A percentile compares a stretch with the other conserved stretches of the same genome.
Conservation (phyloP, 2,888 invertebrate species). For the Eudasyphora cyanicolor region DNA sequence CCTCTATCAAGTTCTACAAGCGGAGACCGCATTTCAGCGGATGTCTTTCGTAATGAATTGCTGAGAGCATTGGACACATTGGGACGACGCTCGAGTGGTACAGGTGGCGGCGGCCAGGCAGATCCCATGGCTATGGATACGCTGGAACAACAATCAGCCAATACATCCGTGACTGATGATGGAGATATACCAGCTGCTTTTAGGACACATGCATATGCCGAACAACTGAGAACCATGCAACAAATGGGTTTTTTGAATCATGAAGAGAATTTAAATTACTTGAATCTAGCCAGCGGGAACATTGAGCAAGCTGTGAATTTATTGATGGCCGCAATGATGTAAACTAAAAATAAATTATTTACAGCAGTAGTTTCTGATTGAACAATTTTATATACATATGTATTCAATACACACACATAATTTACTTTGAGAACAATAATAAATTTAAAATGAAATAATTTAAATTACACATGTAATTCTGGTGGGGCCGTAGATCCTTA, state of each 20-base stretch:
- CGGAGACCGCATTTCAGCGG: constrained; percentile 83
- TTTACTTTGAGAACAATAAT: not conserved
- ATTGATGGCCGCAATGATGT: constrained; percentile 83
- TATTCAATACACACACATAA: not conserved
- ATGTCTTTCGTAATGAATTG: constrained; percentile 91
- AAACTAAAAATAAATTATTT: constrained; percentile 47
- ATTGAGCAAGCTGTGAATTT: constrained; percentile 95
- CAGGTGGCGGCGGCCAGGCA: constrained; percentile 37
- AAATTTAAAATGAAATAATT: no score
- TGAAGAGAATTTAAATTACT: constrained; percentile 89
- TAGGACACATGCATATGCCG: constrained; percentile 78
- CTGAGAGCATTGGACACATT: constrained; percentile 83
- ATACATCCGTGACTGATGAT: constrained; percentile 61
- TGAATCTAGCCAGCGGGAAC: constrained; percentile 89
- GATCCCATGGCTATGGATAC: constrained; percentile 70
- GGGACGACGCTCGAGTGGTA: constrained; percentile 47
- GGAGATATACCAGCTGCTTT: constrained; percentile 74
- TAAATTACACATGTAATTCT: no score
- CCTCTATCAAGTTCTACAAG: constrained; percentile 62
- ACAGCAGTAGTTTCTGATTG: not conserved
- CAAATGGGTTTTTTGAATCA: constrained; percentile 95
- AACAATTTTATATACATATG: not conserved
- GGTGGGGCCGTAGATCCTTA: no score
- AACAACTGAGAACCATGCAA: constrained; percentile 89
- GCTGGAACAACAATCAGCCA: constrained; percentile 41